Percentiles rank a stretch among this genome's conserved stretches.
phyloP scores from a whole-genome alignment of 1,140 invertebrate species.

The Pentalonia nigronervosa region DNA sequence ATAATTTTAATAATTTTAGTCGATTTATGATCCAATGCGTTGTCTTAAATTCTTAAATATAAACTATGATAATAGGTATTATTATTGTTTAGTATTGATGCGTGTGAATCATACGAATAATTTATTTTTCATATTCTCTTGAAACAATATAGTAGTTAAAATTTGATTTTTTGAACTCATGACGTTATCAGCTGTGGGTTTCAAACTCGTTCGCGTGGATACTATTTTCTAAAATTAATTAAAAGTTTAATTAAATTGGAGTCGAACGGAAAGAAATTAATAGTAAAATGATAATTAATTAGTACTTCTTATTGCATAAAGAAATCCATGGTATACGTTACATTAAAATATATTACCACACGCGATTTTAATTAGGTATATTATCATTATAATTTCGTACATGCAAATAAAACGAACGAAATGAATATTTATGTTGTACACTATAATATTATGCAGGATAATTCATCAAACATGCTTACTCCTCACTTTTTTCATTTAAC shows the following conservation, averaged over 20 bases:
- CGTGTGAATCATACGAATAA: not conserved
- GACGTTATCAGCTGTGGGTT: not conserved
- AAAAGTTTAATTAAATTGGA: conserved; percentile 11
- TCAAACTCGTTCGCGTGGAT: not conserved
- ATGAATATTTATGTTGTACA: not conserved
- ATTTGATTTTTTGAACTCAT: not conserved
- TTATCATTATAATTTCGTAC: not conserved
- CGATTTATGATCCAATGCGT: not conserved
- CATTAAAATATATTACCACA: not conserved
- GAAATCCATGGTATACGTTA: not conserved
- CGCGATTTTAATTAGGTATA: not conserved
- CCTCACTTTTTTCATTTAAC: not conserved
- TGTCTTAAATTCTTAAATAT: not conserved
- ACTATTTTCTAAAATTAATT: conserved; percentile 10
- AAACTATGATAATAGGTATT: not conserved
- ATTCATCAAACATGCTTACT: not conserved
- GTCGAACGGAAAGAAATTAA: not conserved
- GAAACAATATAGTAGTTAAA: not conserved
- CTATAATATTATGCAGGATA: not conserved
- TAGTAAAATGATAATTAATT: not conserved
- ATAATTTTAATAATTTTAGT: not conserved
- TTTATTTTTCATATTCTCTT: not conserved
- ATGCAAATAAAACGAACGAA: not conserved
- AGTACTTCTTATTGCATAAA: not conserved
- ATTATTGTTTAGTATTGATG: not conserved